These are phyloP conservation scores for Parus major DNA, from an alignment of 2,113 vertebrate genomes.

Conservation along the genomic window DNA sequence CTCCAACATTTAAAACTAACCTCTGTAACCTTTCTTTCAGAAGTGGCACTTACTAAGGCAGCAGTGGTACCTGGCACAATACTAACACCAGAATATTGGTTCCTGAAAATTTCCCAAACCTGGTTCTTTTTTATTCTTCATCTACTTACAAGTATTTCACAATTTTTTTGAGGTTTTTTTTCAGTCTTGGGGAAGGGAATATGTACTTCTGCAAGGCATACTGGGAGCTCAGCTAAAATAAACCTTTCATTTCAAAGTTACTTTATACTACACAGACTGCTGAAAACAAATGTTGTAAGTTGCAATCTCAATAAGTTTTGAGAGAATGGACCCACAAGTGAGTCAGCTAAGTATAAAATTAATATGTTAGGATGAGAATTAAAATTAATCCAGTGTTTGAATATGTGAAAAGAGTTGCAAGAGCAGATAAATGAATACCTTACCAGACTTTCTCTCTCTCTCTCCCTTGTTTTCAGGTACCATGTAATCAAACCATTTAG, in stretches of 20 bases:
- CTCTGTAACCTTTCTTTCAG: background rate
- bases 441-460: background rate
- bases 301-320: background rate
- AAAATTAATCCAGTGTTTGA: background rate
- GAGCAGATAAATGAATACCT: background rate
- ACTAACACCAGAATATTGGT: background rate
- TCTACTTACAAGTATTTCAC: background rate
- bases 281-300: background rate
- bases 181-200: background rate
- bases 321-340: background rate
- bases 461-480: background rate
- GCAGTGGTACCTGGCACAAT: background rate
- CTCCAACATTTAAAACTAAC: background rate
- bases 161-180: background rate
- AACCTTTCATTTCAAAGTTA: background rate
- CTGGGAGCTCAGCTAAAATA: background rate
- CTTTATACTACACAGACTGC: background rate
- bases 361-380: background rate
- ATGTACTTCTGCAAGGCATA: background rate
- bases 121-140: background rate
- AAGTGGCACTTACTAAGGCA: background rate
- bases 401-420: background rate
- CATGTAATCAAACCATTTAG: background rate
- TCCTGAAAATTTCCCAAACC: background rate
- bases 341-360: background rate